A percentile compares a stretch with the other conserved stretches of the same genome.
phyloP scores from a whole-genome alignment of 2,113 vertebrate genomes.

The Trochalopteron elliotii region DNA sequence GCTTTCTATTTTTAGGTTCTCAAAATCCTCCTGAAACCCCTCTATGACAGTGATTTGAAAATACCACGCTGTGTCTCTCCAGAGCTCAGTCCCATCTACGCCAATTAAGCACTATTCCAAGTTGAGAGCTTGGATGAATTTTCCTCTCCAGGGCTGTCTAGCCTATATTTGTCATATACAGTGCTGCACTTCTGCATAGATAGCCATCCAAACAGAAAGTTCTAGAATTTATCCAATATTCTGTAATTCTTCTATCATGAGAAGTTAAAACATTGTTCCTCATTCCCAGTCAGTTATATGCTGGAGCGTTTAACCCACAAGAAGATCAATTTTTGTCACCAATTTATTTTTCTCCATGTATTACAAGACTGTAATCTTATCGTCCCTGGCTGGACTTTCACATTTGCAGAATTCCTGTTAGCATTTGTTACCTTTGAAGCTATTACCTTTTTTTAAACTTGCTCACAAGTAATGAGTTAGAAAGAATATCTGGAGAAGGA shows the following conservation, averaged over 20 bases:
- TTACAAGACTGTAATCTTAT: neutral
- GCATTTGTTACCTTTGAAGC: neutral
- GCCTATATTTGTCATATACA: neutral
- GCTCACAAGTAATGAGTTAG: neutral
- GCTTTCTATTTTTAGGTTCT: neutral
- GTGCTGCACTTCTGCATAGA: neutral
- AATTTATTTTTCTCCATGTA: neutral
- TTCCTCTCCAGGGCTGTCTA: neutral
- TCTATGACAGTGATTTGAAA: neutral
- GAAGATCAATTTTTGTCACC: neutral
- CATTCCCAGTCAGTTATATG: neutral
- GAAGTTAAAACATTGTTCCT: neutral
- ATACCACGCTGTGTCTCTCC: neutral
- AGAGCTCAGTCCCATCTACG: neutral
- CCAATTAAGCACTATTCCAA: neutral
- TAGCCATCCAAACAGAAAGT: neutral
- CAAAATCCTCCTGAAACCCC: neutral
- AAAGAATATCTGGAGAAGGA: neutral
- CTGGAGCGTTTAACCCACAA: neutral
- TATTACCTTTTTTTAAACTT: neutral
- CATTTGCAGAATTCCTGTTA: neutral
- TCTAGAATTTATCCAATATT: neutral
- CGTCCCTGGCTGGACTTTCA: neutral
- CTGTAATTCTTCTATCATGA: neutral
- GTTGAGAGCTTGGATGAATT: neutral